These are phyloP conservation scores for Lamellibrachia satsuma DNA, from an alignment of 2,888 invertebrate genomes.

Conservation along the genomic window DNA sequence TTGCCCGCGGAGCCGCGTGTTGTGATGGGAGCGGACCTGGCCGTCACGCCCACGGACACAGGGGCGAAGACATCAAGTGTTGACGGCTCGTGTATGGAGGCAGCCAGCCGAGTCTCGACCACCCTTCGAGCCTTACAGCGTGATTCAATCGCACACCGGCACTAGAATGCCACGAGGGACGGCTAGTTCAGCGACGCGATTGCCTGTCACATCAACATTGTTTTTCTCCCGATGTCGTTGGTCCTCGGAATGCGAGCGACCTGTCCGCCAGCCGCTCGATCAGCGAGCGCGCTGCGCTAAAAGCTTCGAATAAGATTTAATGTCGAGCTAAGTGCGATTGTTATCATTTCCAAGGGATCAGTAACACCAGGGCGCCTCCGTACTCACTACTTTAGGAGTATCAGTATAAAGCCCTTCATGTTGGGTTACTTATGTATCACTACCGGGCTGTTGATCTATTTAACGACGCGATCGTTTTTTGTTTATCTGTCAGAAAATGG, in stretches of 20 bases:
- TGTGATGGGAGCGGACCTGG: not conserved
- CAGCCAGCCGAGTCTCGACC: not conserved
- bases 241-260: not conserved
- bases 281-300: not conserved
- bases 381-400: not conserved
- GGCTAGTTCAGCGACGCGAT: not conserved
- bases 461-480: not conserved
- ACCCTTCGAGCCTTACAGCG: not conserved
- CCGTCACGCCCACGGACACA: not conserved
- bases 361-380: not conserved
- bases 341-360: not conserved
- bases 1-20: not conserved
- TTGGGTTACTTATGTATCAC: not conserved
- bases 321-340: constrained; percentile 4
- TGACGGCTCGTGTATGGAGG: not conserved
- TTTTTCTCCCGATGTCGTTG: not conserved
- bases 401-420: not conserved
- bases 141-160: not conserved
- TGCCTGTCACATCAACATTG: not conserved
- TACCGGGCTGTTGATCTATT: not conserved
- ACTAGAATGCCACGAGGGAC: not conserved
- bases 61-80: not conserved
- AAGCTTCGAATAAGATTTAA: not conserved
- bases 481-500: too few relatives aligned
- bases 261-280: not conserved